These are phyloP conservation scores for Margaritifera margaritifera DNA, from an alignment of 2,888 invertebrate genomes.

Conservation along the genomic window DNA sequence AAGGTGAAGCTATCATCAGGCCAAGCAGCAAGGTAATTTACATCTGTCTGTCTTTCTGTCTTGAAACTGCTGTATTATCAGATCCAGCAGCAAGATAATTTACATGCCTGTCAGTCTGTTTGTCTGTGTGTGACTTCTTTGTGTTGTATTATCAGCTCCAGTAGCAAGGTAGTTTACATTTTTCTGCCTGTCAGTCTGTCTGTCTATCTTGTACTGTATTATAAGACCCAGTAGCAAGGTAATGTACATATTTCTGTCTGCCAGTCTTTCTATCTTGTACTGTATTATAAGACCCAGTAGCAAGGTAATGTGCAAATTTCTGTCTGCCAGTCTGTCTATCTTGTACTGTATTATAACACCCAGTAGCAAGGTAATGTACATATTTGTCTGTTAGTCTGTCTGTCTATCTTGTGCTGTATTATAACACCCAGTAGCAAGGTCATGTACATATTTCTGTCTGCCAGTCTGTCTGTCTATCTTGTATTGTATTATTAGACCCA, in stretches of 20 bases:
- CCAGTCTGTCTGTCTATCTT: neutral
- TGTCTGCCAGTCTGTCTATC: neutral
- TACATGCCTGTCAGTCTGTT: neutral
- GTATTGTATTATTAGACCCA: neutral
- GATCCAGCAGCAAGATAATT: neutral
- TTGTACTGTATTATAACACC: neutral
- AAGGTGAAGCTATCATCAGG: slow-evolving; percentile 95
- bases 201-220: too few species aligned
- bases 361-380: neutral
- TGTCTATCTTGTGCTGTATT: too few species aligned
- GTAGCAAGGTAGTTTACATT: too few species aligned
- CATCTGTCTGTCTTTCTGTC: neutral
- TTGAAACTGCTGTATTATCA: neutral
- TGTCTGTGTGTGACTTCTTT: neutral
- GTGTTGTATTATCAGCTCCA: too few species aligned
- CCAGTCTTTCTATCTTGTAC: too few species aligned
- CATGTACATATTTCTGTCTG: too few species aligned
- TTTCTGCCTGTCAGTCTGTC: too few species aligned
- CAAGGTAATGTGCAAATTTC: slow-evolving; percentile 79
- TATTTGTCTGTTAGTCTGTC: neutral
- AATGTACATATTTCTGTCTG: too few species aligned
- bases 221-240: too few species aligned
- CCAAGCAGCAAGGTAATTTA: slow-evolving; percentile 90
- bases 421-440: slow-evolving; percentile 96
- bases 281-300: slow-evolving; percentile 96